Base-by-base conservation (phyloP, 2,888 invertebrate genomes). In the Nudaria mundana region DNA sequence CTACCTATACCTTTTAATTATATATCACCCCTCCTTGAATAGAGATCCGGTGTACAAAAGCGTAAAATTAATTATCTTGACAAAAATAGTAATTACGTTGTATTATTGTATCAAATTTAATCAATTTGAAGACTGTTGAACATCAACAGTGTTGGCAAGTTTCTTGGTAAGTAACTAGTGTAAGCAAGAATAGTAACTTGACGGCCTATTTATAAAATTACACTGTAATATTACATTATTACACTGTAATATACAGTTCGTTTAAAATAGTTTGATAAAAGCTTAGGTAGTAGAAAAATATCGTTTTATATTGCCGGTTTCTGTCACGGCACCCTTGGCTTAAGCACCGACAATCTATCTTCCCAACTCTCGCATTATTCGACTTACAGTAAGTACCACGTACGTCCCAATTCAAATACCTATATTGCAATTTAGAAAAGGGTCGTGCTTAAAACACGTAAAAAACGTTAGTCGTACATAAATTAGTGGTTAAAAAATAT, bases 401-500 rank as follows among this genome's bases (percentile, higher is more conserved):
- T 56, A 54, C 47, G 11, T 41, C 34, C 26, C 43, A 35, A 43
- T 48, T 18, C 47, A 48, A 52, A n/a, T n/a, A n/a, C n/a, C n/a
- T n/a, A 52, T 47, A 55, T 52, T 46, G 55, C 57, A 62, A 51
- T 52, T 56, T 49, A 40, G 65, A 63, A 68, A 67, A 54, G 49
- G 48, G 49, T 41, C 52, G 48, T 52, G 51, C 59, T 71, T 68
- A 45, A 48, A 62, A 24, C 8, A 66, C 63, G 66, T 63, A 70
- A 71, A 72, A 66, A 52, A 48, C 55, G 54, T 48, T 54, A 58
- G 64, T 49, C 48, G 51, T 48, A 63, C 69, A 80, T 78, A 81
- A 81, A 79, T 78, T 77, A 75, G 67, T 66, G 53, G 58, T 57
- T 56, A 53, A 65, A 70, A 74, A 75, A 71, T n/a, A n/a, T 68